phyloP scores from a whole-genome alignment of 2,888 invertebrate genomes.

The Neoscelio sp. region DNA sequence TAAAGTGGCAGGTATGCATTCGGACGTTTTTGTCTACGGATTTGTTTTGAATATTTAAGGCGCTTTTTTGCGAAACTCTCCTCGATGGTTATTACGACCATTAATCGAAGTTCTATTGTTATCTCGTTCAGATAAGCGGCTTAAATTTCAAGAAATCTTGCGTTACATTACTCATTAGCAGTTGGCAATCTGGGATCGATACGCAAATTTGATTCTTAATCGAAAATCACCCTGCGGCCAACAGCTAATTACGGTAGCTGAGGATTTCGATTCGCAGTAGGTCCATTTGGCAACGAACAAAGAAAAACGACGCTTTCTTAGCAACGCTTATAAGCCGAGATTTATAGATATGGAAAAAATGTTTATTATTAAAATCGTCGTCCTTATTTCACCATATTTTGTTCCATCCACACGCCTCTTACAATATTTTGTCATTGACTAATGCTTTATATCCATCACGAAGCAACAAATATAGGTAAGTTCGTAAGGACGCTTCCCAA shows the following conservation, averaged over 20 bases:
- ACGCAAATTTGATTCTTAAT: constrained; percentile 81
- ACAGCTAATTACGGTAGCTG: constrained; percentile 78
- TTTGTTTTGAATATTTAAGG: constrained; percentile 37
- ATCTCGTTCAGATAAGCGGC: constrained; percentile 4
- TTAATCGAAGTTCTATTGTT: constrained; percentile 30
- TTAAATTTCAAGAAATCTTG: constrained; percentile 1
- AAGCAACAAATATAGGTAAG: constrained; percentile 61
- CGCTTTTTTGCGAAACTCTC: constrained; percentile 29
- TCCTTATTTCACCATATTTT: constrained; percentile 54
- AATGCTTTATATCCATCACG: constrained; percentile 61
- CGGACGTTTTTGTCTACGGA: constrained; percentile 33
- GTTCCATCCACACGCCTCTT: constrained; percentile 28
- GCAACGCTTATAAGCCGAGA: constrained; percentile 23
- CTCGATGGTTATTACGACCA: constrained; percentile 35
- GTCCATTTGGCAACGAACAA: constrained; percentile 66
- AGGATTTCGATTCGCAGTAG: constrained; percentile 37
- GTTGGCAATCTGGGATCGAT: constrained; percentile 77
- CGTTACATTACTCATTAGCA: constrained; percentile 9
- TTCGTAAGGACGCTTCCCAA: constrained; percentile 46
- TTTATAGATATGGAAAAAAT: constrained; percentile 57
- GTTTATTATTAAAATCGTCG: constrained; percentile 31
- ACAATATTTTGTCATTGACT: constrained; percentile 59
- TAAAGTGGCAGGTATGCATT: constrained; percentile 16
- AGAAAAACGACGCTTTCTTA: constrained; percentile 42
- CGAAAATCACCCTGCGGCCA: constrained; percentile 79